Evolutionary conservation across 2,888 invertebrate species (phyloP).

Genomic region (Torymus texanus): DNA sequence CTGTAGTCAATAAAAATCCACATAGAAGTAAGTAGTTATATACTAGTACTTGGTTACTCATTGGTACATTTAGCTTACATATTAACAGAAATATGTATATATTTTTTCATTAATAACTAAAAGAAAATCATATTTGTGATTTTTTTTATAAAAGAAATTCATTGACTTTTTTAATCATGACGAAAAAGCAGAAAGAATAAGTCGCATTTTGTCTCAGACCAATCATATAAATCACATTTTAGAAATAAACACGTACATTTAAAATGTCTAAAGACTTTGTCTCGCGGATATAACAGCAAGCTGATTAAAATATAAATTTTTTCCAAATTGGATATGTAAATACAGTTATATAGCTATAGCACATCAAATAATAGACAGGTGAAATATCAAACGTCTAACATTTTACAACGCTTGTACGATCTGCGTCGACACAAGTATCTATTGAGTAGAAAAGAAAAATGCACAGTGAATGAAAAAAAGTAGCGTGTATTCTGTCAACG

Average conservation of each 20-base stretch:
- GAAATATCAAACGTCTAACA: slow-evolving; percentile 57
- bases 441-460: slow-evolving; percentile 63
- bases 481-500: slow-evolving; percentile 70
- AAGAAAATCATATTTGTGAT: slow-evolving; percentile 14
- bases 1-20: too few species aligned
- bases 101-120: slow-evolving; percentile 29
- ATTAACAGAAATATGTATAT: too few species aligned
- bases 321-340: slow-evolving; percentile 59
- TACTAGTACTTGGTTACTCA: too few species aligned
- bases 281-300: slow-evolving; percentile 55
- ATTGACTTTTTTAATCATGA: slow-evolving; percentile 12
- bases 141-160: slow-evolving; percentile 22
- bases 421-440: slow-evolving; percentile 52
- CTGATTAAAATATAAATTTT: slow-evolving; percentile 58
- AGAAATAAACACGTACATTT: slow-evolving; percentile 52
- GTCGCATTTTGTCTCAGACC: slow-evolving; percentile 20
- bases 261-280: slow-evolving; percentile 48
- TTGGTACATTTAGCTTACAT: too few species aligned
- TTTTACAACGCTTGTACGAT: slow-evolving; percentile 54
- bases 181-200: slow-evolving; percentile 26
- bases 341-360: slow-evolving; percentile 63
- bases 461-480: slow-evolving; percentile 66
- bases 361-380: slow-evolving; percentile 64
- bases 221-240: slow-evolving; percentile 39
- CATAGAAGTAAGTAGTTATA: too few species aligned